phyloP scores from a whole-genome alignment of 2,113 vertebrate genomes.

The Pterocles burchelli region DNA sequence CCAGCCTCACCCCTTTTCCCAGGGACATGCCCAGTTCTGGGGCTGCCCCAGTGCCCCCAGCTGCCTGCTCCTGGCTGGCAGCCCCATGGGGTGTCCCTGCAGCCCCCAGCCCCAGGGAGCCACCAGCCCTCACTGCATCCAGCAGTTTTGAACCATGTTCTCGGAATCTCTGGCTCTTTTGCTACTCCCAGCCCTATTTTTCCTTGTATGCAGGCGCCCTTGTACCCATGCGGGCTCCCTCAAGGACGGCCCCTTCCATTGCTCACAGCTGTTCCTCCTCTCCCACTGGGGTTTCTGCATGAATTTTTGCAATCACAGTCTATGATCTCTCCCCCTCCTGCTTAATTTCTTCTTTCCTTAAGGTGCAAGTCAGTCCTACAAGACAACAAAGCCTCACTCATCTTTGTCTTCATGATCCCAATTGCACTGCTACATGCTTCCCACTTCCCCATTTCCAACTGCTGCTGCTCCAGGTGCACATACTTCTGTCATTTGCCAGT shows the following conservation, averaged over 20 bases:
- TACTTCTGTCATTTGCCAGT: neutral
- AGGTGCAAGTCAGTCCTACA: neutral
- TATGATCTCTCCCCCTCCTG: neutral
- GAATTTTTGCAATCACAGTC: neutral
- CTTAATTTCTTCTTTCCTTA: neutral
- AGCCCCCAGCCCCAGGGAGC: neutral
- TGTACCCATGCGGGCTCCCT: neutral
- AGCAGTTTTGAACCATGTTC: neutral
- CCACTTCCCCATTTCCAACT: neutral
- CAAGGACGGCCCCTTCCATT: neutral
- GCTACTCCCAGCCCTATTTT: neutral
- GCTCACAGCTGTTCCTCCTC: neutral
- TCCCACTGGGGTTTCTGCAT: neutral
- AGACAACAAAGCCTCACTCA: neutral
- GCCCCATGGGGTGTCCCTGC: neutral
- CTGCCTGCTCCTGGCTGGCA: neutral
- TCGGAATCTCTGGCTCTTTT: neutral
- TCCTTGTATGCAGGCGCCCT: accelerated
- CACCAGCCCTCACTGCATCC: neutral
- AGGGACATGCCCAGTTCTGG: neutral
- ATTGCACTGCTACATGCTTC: neutral
- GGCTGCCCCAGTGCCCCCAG: accelerated
- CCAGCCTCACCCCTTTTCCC: neutral
- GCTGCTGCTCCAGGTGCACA: neutral
- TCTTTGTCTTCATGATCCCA: neutral